A percentile compares a stretch with the other conserved stretches of the same genome.
Conservation (phyloP, 2,113 vertebrate genomes). For the Salvelinus namaycush region DNA sequence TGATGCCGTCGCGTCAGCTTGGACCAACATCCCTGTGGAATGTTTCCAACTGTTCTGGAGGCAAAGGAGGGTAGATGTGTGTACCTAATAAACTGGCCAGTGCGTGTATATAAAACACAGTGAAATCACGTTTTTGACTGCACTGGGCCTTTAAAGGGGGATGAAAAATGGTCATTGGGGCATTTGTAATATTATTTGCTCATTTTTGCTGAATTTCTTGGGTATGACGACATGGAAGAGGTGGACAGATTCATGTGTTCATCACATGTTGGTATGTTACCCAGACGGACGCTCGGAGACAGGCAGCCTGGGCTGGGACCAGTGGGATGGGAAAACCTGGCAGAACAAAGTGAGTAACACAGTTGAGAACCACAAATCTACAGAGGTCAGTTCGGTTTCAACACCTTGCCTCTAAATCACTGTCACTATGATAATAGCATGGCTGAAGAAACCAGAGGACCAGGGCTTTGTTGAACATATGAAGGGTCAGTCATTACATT, state of each 20-base stretch:
- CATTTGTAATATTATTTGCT: not conserved
- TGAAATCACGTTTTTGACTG: no score
- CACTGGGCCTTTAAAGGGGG: slow-evolving; percentile 14
- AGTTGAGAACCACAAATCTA: slow-evolving; percentile 17
- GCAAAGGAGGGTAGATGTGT: no score
- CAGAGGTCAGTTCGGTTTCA: slow-evolving; percentile 28
- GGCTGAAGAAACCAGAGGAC: slow-evolving; percentile 19
- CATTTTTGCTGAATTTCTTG: slow-evolving; percentile 9
- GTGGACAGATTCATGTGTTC: slow-evolving; percentile 1
- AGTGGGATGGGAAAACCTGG: slow-evolving; percentile 6
- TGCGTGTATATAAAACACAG: no score
- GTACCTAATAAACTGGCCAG: no score
- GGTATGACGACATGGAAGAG: slow-evolving; percentile 9
- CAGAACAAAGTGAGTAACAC: slow-evolving; percentile 30
- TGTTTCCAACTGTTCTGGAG: no score
- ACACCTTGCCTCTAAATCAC: slow-evolving; percentile 41
- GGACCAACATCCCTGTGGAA: no score
- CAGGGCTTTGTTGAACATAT: not conserved
- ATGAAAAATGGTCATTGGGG: slow-evolving; percentile 2
- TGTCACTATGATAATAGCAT: slow-evolving; percentile 2
- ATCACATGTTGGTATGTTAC: not conserved
- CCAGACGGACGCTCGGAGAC: slow-evolving; percentile 15
- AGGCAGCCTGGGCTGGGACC: not conserved
- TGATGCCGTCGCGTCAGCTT: no score
- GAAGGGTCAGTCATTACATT: slow-evolving; percentile 29